These are phyloP conservation scores for Drymonia ruficornis DNA, from an alignment of 2,888 invertebrate species.

Conservation along the genomic window DNA sequence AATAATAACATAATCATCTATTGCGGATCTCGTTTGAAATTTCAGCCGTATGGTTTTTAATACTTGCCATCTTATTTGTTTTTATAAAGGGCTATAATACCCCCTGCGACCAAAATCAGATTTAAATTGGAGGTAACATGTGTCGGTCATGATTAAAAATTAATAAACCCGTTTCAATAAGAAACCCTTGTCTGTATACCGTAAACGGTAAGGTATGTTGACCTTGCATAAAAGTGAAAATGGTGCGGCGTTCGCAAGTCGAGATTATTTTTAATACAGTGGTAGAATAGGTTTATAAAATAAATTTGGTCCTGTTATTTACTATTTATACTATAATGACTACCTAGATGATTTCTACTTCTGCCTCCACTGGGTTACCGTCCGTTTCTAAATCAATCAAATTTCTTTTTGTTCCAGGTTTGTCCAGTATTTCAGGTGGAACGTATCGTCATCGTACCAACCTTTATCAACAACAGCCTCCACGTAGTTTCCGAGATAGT, in stretches of 20 bases:
- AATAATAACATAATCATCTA: too few relatives aligned
- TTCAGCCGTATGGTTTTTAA: too few relatives aligned
- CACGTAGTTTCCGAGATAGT: too few relatives aligned
- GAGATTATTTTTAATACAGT: not conserved
- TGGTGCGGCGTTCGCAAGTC: not conserved
- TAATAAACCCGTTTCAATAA: not conserved
- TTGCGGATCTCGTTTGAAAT: too few relatives aligned
- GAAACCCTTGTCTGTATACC: not conserved
- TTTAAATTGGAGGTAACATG: not conserved
- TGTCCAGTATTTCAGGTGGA: slow-evolving; percentile 61
- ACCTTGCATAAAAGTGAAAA: not conserved
- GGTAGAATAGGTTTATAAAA: not conserved
- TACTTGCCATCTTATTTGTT: not conserved
- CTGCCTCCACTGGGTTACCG: too few relatives aligned
- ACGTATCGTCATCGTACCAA: slow-evolving; percentile 46
- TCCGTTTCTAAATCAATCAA: too few relatives aligned
- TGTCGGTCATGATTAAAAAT: not conserved
- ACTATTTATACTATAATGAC: too few relatives aligned
- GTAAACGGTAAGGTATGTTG: not conserved
- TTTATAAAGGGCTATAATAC: not conserved
- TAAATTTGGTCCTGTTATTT: too few relatives aligned
- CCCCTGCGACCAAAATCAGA: slow-evolving; percentile 4
- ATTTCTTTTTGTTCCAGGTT: slow-evolving; percentile 56
- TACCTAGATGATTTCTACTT: too few relatives aligned
- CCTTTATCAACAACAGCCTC: slow-evolving; percentile 21